phyloP scores from a whole-genome alignment of 2,113 vertebrate species.

The Bubo blakistoni region DNA sequence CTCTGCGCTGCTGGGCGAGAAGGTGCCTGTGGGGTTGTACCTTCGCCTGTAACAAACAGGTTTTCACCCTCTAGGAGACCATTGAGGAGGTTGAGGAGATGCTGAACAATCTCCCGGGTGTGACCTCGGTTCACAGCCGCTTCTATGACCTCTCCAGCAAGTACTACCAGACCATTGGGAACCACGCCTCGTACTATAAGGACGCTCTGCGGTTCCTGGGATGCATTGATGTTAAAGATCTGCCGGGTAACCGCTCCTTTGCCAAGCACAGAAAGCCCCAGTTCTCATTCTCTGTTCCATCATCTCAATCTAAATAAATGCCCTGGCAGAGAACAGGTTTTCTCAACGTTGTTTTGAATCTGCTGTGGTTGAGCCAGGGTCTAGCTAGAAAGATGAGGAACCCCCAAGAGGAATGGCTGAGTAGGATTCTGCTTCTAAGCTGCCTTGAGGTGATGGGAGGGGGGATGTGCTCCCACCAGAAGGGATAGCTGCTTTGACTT shows the following conservation, averaged over 20 bases:
- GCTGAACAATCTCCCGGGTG: constrained; percentile 86
- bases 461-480: no score
- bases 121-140: constrained; percentile 93
- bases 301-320: accelerated
- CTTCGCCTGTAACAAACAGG: background rate
- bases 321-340: background rate
- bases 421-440: background rate
- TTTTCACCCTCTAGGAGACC: constrained; percentile 76
- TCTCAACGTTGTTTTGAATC: accelerated
- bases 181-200: constrained; percentile 93
- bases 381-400: background rate
- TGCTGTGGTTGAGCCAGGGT: accelerated
- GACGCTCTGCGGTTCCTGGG: constrained; percentile 93
- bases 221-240: constrained; percentile 91
- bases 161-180: constrained; percentile 94
- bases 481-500: background rate
- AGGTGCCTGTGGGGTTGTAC: accelerated
- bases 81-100: constrained; percentile 95
- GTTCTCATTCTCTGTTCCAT: background rate
- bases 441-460: background rate
- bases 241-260: constrained; percentile 77
- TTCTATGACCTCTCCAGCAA: constrained; percentile 98
- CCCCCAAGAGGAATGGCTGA: background rate
- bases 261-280: accelerated
- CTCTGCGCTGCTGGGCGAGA: accelerated